Evolutionary conservation across 2,888 invertebrate genomes (phyloP), one percentile per base, ranked within the genome.

Genomic region (Synergus umbraculus): DNA sequence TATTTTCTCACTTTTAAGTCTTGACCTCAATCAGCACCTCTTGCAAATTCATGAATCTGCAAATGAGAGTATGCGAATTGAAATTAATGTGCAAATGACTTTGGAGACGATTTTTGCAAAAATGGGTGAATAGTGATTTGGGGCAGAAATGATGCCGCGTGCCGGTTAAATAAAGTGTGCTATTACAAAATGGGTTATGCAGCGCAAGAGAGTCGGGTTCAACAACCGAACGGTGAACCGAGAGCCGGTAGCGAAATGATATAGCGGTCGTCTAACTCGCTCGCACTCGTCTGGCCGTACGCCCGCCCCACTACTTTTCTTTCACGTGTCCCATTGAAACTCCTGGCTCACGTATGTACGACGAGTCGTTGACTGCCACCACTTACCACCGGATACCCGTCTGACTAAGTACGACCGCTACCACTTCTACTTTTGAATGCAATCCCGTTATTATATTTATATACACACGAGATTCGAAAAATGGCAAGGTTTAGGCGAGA

Each of bases 101-200:
- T 43, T 9, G 41, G 65, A 10, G 22, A 22, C 1, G 12, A 15
- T 44, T 67, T 37, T 63, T 15, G n/a, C 41, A 13, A n/a, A 76
- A 63, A 49, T 41, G 9, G 12, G 78, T 58, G 37, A 79, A 60
- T 76, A 76, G 78, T 65, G 77, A 84, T 83, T 84, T 79, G 83
- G 82, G 82, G 85, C 85, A 87, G 88, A 88, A 87, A 90, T 88
- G 89, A 89, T 89, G 87, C 87, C 89, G 90, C 87, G 89, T 89
- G 89, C 90, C 89, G 88, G 89, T 89, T 88, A 87, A 86, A 88
- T 89, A 90, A 91, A 91, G 91, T 91, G 91, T 91, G 91, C 91
- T 92, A 89, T 91, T 92, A 92, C 91, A 92, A 92, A 92, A 92
- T 92, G 89, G 91, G 91, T 92, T 92, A 91, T 90, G 92, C 90